Percentiles rank a stretch among this genome's conserved stretches.
Conservation (phyloP, 53 echinoderm and acorn worm genomes). For the Paracentrotus lividus region DNA sequence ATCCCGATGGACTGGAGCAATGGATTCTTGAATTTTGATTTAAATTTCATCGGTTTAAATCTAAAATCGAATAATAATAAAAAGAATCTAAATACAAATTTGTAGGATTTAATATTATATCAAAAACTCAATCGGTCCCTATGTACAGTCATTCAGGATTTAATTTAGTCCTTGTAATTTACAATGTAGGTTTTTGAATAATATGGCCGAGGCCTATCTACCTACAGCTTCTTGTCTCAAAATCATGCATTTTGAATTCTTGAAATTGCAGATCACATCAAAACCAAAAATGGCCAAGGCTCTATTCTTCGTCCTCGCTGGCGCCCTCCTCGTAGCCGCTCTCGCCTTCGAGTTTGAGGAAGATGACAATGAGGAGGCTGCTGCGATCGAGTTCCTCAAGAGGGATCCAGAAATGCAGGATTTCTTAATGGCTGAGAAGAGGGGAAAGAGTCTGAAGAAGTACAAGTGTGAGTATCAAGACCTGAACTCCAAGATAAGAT, state of each 20-base stretch:
- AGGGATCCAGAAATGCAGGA: slow-evolving; percentile 28
- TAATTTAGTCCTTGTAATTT: no score
- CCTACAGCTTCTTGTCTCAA: neutral
- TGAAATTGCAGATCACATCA: neutral
- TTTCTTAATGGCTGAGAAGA: slow-evolving; percentile 54
- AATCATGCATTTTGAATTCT: neutral
- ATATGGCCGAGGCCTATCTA: neutral
- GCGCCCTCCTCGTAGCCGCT: slow-evolving; percentile 41
- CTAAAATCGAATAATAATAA: no score
- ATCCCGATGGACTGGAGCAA: no score
- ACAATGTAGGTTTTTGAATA: neutral
- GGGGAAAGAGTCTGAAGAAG: slow-evolving; percentile 52
- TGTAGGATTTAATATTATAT: no score
- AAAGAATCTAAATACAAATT: no score
- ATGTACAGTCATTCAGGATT: no score
- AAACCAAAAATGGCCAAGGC: slow-evolving; percentile 19
- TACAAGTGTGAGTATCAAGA: slow-evolving; percentile 47
- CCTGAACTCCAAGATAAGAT: neutral
- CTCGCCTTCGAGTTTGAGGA: neutral
- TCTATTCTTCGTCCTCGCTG: slow-evolving; percentile 4
- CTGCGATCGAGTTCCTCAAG: slow-evolving; percentile 19
- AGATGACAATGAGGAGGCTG: neutral
- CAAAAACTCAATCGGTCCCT: no score
- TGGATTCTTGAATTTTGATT: no score
- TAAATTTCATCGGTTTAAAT: no score